Evolutionary conservation across 2,797 vertebrate species (phyloP), one percentile per base, ranked within the genome.

Genomic region (Tamandua tetradactyla): DNA sequence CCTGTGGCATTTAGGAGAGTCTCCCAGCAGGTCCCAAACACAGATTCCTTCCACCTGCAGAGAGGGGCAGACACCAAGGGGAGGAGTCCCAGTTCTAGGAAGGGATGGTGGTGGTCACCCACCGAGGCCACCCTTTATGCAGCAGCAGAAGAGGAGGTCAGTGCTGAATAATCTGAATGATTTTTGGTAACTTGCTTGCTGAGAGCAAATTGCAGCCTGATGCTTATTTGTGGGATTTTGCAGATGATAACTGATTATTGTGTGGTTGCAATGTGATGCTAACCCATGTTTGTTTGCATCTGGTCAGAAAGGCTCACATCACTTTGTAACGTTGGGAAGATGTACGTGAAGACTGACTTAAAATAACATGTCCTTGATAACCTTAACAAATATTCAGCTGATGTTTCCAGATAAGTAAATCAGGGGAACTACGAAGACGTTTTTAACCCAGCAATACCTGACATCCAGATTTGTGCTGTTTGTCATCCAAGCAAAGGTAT

Each of bases 101-200:
- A 62, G n/a, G 1, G 0, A 0, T 27, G 0, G 35, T 42, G 47
- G 52, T 84, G 18, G 35, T 1, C 47, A 1, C n/a, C 52, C 27
- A 23, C 49, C 5, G 64, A 74, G 40, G 18, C 13, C 15, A 17
- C 5, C n/a, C 13, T 55, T 74, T 66, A 87, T 7, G 5, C 25
- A 75, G 52, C 8, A 89, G 35, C 4, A 72, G 35, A 76, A 80
- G 52, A 62, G 37, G 25, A 23, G 79, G 6, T 32, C 18, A 74
- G 6, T 62, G 5, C 68, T 72, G 23, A 55, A 3, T 68, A 66
- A 44, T 80, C 30, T 55, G 3, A 59, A n/a, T 5, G 30, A 79
- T 71, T 94, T 55, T 25, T 74, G 22, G 35, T 69, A 47, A n/a
- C 15, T 57, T 44, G 3, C 20, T 32, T 94, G 37, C 49, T 87